A percentile compares a stretch with the other conserved stretches of the same genome.
Evolutionary conservation across 1,140 invertebrate genomes (phyloP).

Genomic region (Pectinophora gossypiella): DNA sequence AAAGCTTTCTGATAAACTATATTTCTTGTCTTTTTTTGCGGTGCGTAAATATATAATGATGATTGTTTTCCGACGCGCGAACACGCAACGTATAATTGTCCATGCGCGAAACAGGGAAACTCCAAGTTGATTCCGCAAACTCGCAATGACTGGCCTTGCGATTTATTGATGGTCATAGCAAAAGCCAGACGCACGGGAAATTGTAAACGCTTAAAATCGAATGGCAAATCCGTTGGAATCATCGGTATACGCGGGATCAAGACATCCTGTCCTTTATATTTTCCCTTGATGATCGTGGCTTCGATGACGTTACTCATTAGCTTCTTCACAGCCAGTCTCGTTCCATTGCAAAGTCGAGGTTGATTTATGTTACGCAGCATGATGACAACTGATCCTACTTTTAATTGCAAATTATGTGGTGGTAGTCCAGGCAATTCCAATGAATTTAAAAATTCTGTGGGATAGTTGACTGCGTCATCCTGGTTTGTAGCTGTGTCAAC

Average conservation of each 20-base stretch:
- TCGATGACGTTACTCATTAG: constrained; percentile 38
- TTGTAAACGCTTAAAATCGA: constrained; percentile 48
- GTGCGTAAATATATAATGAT: constrained; percentile 15
- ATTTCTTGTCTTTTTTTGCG: too few species aligned
- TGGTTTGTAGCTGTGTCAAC: constrained; percentile 41
- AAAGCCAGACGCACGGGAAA: constrained; percentile 68
- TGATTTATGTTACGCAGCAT: constrained; percentile 35
- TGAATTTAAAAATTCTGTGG: constrained; percentile 54
- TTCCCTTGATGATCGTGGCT: constrained; percentile 16
- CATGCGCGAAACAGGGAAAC: constrained; percentile 15
- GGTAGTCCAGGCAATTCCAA: constrained; percentile 42
- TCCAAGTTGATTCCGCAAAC: constrained; percentile 17
- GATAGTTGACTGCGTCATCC: constrained; percentile 43
- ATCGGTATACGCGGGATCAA: constrained; percentile 25
- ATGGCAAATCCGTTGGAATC: constrained; percentile 31
- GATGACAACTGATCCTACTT: constrained; percentile 23
- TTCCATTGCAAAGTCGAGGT: constrained; percentile 63
- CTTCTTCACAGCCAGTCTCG: constrained; percentile 51
- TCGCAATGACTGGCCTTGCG: constrained; percentile 63
- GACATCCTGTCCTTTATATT: constrained; percentile 31
- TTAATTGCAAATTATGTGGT: constrained; percentile 31
- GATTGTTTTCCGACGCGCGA: constrained; percentile 14
- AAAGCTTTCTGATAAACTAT: too few species aligned
- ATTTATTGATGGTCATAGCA: constrained; percentile 73
- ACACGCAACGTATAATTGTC: constrained; percentile 23